Evolutionary conservation across 2,113 vertebrate genomes (phyloP).

Genomic region (Calyptommatus sinebrachiatus): DNA sequence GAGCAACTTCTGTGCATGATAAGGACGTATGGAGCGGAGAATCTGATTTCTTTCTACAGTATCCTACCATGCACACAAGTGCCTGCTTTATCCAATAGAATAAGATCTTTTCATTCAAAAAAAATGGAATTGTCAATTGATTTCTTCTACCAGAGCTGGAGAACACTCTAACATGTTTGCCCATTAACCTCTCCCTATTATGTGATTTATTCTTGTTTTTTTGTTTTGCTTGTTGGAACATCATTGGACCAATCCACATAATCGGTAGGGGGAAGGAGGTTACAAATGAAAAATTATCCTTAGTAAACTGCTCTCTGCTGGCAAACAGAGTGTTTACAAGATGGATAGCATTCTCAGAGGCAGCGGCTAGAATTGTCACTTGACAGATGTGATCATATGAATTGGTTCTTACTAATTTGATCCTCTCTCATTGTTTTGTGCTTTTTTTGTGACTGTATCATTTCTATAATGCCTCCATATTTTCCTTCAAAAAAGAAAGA

Average conservation of each 20-base stretch:
- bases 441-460: background rate
- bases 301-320: background rate
- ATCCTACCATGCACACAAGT: conserved; percentile 19
- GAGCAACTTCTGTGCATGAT: conserved; percentile 25
- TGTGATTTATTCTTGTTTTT: background rate
- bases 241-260: background rate
- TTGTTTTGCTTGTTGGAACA: background rate
- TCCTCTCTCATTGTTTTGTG: background rate
- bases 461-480: conserved; percentile 7
- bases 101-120: background rate
- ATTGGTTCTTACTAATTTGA: conserved; percentile 5
- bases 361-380: background rate
- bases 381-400: conserved; percentile 6
- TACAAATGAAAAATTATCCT: background rate
- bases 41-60: background rate
- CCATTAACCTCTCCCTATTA: background rate
- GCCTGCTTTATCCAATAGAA: conserved; percentile 3
- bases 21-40: conserved; percentile 2
- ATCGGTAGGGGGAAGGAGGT: background rate
- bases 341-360: background rate
- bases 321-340: background rate
- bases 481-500: conserved; percentile 46
- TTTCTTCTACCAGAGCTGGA: background rate
- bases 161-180: background rate
- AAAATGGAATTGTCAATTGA: background rate